These are phyloP conservation scores for Isichthys henryi DNA, from an alignment of 2,113 vertebrate species.

Conservation along the genomic window DNA sequence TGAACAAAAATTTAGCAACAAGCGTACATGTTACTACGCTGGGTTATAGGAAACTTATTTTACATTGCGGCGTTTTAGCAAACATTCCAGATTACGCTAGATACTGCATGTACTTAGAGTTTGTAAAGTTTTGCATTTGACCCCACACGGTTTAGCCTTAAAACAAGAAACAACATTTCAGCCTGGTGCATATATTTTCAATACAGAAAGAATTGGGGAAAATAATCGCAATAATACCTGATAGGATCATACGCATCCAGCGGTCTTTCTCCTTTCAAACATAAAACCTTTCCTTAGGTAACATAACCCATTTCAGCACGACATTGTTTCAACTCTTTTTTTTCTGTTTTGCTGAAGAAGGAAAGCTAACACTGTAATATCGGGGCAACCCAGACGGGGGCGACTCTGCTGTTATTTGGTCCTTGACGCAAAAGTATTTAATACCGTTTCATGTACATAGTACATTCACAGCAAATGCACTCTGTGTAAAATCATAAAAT, in stretches of 20 bases:
- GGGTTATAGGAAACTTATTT: background rate
- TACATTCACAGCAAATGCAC: background rate
- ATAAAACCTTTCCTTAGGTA: background rate
- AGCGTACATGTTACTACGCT: background rate
- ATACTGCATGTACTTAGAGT: background rate
- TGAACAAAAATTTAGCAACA: background rate
- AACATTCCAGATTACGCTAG: background rate
- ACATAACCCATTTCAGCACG: background rate
- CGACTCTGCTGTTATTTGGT: slow-evolving; percentile 29
- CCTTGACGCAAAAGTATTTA: background rate
- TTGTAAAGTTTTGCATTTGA: background rate
- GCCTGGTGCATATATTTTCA: background rate
- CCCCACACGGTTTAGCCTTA: background rate
- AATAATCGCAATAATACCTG: slow-evolving; percentile 14
- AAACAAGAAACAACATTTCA: background rate
- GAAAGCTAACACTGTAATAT: slow-evolving; percentile 41
- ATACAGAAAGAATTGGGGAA: background rate
- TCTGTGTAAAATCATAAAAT: background rate
- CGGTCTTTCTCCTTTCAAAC: background rate
- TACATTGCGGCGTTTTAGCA: background rate
- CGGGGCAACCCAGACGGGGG: slow-evolving; percentile 55
- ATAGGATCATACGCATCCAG: too few species aligned
- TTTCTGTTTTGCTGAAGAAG: background rate
- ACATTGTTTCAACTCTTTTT: background rate
- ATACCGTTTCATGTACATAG: background rate